These are phyloP conservation scores for Octodonta nipae DNA, from an alignment of 2,888 invertebrate species.

Conservation along the genomic window DNA sequence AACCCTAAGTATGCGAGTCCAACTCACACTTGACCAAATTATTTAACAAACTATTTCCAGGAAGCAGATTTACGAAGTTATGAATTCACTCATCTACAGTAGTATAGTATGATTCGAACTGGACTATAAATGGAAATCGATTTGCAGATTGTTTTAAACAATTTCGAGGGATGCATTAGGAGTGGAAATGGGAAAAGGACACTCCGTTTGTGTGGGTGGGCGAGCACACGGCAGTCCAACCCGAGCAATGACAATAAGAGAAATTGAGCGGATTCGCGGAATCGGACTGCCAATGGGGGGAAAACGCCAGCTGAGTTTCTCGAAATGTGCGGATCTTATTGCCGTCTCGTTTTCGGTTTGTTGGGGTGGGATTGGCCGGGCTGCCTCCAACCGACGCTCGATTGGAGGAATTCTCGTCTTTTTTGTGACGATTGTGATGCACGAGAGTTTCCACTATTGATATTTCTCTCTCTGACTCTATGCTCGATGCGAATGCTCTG, in stretches of 20 bases:
- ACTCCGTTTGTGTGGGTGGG: conserved; percentile 8
- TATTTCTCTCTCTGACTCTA: no score
- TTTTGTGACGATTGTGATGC: conserved; percentile 2
- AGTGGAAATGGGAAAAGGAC: no score
- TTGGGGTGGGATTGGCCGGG: neutral
- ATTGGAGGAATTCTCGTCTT: conserved; percentile 1
- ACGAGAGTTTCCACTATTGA: neutral
- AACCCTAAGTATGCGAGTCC: no score
- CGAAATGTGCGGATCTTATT: conserved; percentile 35
- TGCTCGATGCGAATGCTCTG: no score
- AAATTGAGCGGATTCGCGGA: conserved; percentile 35
- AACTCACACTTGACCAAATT: no score
- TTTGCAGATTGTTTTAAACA: no score
- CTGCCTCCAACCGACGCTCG: neutral
- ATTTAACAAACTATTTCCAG: no score
- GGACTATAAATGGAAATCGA: no score
- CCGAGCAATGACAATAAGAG: conserved; percentile 35
- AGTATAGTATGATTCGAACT: no score
- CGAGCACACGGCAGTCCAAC: conserved; percentile 17
- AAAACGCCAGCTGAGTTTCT: conserved; percentile 33
- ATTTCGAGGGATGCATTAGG: no score
- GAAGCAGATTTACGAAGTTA: no score
- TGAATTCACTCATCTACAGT: no score
- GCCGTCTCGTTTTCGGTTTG: conserved; percentile 17
- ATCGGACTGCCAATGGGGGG: conserved; percentile 30